These are phyloP conservation scores for Motacilla tschutschensis DNA, from an alignment of 2,113 vertebrate genomes.

Conservation along the genomic window DNA sequence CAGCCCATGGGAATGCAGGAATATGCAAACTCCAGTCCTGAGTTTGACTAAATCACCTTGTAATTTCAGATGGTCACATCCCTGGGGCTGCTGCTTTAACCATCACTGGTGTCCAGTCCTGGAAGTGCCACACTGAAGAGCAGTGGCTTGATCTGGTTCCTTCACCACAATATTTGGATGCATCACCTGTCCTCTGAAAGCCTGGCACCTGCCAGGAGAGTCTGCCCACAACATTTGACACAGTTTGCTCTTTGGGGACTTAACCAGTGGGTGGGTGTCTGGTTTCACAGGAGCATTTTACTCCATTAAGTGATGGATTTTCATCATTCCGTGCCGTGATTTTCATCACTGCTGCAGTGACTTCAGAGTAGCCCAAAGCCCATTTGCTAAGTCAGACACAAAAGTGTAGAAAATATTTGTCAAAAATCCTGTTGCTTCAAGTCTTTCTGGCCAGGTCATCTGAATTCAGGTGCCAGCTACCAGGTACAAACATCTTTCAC, in stretches of 20 bases:
- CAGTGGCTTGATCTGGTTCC: neutral
- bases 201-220: neutral
- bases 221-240: neutral
- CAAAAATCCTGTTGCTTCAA: neutral
- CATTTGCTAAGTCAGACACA: neutral
- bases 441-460: neutral
- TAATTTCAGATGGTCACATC: neutral
- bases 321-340: neutral
- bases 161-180: neutral
- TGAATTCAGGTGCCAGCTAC: neutral
- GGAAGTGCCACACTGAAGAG: neutral
- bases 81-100: neutral
- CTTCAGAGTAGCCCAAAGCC: neutral
- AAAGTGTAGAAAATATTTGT: neutral
- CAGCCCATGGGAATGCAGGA: neutral
- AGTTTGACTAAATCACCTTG: neutral
- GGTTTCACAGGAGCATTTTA: neutral
- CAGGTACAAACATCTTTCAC: neutral
- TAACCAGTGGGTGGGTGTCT: neutral
- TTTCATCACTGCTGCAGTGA: neutral
- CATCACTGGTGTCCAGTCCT: neutral
- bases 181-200: neutral
- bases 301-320: neutral
- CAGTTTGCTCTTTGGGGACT: neutral
- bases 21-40: neutral